Percentiles rank a stretch among this genome's conserved stretches.
These are phyloP conservation scores for Holcopasites calliopsidis DNA, from an alignment of 1,140 invertebrate genomes.

Conservation along the genomic window DNA sequence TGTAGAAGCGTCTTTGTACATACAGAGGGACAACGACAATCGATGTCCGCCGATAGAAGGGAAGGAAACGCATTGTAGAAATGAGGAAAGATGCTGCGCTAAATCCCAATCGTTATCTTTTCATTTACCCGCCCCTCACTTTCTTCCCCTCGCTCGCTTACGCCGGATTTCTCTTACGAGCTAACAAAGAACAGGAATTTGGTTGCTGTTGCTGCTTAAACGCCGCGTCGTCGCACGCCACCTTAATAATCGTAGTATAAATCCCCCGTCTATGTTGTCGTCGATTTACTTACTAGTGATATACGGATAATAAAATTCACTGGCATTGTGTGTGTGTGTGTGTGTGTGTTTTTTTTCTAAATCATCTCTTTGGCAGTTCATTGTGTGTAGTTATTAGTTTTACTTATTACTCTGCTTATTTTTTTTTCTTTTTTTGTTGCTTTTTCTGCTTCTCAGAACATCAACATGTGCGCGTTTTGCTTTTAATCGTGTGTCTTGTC, in stretches of 20 bases:
- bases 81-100: constrained; percentile 48
- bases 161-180: constrained; percentile 42
- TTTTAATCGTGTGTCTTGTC: constrained; percentile 24
- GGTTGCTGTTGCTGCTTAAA: constrained; percentile 28
- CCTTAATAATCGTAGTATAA: constrained; percentile 72
- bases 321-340: too few relatives aligned
- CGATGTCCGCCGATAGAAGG: constrained; percentile 47
- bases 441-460: constrained; percentile 44
- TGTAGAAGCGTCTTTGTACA: constrained; percentile 35
- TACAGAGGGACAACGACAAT: constrained; percentile 33
- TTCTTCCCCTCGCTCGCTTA: constrained; percentile 1
- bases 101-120: background rate
- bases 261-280: constrained; percentile 62
- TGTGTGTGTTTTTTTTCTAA: too few relatives aligned
- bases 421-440: constrained; percentile 28
- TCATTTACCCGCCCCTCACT: background rate
- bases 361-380: constrained; percentile 79
- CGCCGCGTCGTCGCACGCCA: constrained; percentile 65
- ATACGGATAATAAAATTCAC: constrained; percentile 80
- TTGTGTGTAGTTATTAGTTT: constrained; percentile 67
- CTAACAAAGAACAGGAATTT: constrained; percentile 51
- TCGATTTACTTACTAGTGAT: constrained; percentile 74
- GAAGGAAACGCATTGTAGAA: constrained; percentile 37
- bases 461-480: constrained; percentile 58
- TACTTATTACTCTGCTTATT: constrained; percentile 47